These are phyloP conservation scores for Lacerta viridis DNA, from an alignment of 2,797 vertebrate species.

Conservation along the genomic window DNA sequence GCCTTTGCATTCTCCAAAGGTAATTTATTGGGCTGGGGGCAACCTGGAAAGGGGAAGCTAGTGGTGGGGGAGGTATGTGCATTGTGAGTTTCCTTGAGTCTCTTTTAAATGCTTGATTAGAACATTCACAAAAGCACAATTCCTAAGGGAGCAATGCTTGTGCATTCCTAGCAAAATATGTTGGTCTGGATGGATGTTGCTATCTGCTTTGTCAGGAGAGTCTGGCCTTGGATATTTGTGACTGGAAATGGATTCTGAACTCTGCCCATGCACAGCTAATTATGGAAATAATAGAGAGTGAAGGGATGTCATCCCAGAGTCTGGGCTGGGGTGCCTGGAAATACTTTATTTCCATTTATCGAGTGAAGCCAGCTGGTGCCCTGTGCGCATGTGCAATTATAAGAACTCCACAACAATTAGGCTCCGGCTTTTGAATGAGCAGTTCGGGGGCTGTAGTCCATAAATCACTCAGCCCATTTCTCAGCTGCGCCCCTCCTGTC, in stretches of 20 bases:
- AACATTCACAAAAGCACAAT: background rate
- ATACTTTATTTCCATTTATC: conserved; percentile 34
- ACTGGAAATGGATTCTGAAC: conserved; percentile 9
- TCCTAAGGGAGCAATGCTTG: background rate
- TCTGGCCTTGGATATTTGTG: background rate
- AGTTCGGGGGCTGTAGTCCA: conserved; percentile 5
- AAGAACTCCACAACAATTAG: conserved; percentile 29
- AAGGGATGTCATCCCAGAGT: background rate
- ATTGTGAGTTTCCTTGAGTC: background rate
- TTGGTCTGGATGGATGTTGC: background rate
- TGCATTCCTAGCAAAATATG: background rate
- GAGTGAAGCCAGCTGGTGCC: conserved; percentile 27
- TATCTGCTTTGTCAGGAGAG: background rate
- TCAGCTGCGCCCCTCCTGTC: conserved; percentile 35
- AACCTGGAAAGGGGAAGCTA: background rate
- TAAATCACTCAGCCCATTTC: conserved; percentile 43
- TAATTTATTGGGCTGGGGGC: background rate
- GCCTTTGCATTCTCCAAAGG: background rate
- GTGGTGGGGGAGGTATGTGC: background rate
- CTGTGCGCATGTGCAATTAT: conserved; percentile 39
- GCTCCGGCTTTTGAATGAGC: conserved; percentile 27
- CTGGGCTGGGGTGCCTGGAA: background rate
- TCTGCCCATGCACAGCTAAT: conserved; percentile 15
- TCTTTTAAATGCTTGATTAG: background rate
- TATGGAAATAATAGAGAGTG: conserved; percentile 30